Percentiles rank a stretch among this genome's conserved stretches.
Evolutionary conservation across 2,797 vertebrate species (phyloP).

Genomic region (Chromis chromis): DNA sequence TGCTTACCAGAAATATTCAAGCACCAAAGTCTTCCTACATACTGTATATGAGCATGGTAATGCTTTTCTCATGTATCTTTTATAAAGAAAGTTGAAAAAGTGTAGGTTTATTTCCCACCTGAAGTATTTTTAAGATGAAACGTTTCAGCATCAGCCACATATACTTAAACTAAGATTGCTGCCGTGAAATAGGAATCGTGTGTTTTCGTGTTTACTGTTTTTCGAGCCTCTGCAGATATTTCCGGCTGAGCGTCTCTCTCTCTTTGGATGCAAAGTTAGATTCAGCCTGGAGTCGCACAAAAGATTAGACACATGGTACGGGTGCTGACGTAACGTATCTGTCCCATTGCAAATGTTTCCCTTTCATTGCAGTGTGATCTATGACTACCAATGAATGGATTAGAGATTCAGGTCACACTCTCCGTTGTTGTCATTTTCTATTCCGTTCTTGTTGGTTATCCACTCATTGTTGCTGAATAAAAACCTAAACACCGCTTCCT

Average conservation of each 20-base stretch:
- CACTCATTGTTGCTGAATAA: slow-evolving; percentile 44
- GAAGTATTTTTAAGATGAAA: no score
- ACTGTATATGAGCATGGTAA: not conserved
- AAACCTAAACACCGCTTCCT: slow-evolving; percentile 53
- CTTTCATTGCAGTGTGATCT: slow-evolving; percentile 38
- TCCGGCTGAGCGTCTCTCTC: not conserved
- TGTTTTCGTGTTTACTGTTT: not conserved
- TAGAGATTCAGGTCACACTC: slow-evolving; percentile 57
- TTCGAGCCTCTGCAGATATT: slow-evolving; percentile 1
- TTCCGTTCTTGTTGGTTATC: slow-evolving; percentile 41
- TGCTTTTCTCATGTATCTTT: no score
- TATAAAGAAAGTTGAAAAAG: no score
- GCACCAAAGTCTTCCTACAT: not conserved
- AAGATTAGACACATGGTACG: slow-evolving; percentile 16
- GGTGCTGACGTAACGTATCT: slow-evolving; percentile 19
- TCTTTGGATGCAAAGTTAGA: slow-evolving; percentile 14
- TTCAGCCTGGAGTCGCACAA: slow-evolving; percentile 18
- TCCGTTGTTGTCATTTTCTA: slow-evolving; percentile 33
- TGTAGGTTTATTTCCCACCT: no score
- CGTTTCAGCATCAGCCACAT: no score
- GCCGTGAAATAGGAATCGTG: no score
- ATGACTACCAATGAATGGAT: slow-evolving; percentile 53
- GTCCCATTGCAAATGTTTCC: slow-evolving; percentile 38
- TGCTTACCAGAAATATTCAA: not conserved
- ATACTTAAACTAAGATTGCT: no score